Conservation (phyloP, 2,797 vertebrate genomes). For the Phoebastria nigripes region DNA sequence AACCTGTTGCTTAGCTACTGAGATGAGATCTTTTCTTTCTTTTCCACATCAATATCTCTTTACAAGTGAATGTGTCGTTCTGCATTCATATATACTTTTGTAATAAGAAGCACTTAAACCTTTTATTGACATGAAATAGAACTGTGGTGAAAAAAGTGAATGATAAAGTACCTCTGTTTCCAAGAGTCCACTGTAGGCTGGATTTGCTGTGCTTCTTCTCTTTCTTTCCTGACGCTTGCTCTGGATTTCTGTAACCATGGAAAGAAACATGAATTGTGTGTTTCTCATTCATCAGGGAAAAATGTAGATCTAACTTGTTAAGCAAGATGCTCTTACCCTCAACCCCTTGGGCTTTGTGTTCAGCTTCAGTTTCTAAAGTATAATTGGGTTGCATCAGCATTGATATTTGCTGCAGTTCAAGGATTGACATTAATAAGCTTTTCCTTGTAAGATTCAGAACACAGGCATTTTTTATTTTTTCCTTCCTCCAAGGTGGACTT, state of each 20-base stretch:
- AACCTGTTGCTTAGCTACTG: constrained; percentile 24
- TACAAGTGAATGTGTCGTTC: background rate
- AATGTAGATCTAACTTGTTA: constrained; percentile 18
- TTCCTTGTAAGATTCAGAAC: background rate
- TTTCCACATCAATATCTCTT: background rate
- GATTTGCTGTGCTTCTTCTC: constrained; percentile 94
- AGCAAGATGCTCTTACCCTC: background rate
- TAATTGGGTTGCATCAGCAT: constrained; percentile 23
- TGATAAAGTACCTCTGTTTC: constrained; percentile 87
- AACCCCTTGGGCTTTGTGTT: constrained; percentile 9
- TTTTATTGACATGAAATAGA: background rate
- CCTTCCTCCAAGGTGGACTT: constrained; percentile 7
- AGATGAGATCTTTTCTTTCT: background rate
- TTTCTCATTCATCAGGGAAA: constrained; percentile 20
- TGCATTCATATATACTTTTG: background rate
- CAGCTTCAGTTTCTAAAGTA: constrained; percentile 24
- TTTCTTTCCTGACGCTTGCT: constrained; percentile 95
- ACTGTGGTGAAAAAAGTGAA: background rate
- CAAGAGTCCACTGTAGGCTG: constrained; percentile 91
- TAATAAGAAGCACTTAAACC: background rate
- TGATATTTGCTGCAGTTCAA: constrained; percentile 21
- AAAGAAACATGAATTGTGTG: background rate
- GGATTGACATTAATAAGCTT: constrained; percentile 2
- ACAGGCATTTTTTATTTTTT: background rate
- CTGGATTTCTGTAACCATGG: constrained; percentile 87